Base-by-base conservation (phyloP, 2,888 invertebrate genomes). In the Orchesella flavescens region DNA sequence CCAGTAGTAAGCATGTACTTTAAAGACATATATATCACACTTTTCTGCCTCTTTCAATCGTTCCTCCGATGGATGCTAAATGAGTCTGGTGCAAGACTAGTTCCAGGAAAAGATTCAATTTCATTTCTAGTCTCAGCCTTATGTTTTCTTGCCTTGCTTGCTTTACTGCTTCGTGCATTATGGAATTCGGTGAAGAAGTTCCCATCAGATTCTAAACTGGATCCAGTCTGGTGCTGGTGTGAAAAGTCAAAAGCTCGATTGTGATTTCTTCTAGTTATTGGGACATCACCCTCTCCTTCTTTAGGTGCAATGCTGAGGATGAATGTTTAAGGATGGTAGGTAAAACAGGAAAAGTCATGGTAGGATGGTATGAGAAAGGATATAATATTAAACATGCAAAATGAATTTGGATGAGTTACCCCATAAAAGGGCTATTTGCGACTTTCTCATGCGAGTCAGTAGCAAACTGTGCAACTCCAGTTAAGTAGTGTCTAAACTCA, bases 401-500 rank as follows among this genome's bases (percentile, higher is more conserved):
- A 53, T 24, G n/a, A n/a, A n/a, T n/a, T n/a, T n/a, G n/a, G n/a
- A n/a, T n/a, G n/a, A n/a, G n/a, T 81, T 81, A 81, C 80, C 46
- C 49, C 59, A 74, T 68, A 59, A 74, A 81, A 5, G 72, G 19
- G 24, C 23, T 61, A n/a, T 21, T 63, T 19, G 66, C 46, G 17
- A 57, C 73, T 73, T 86, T 87, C 59, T 88, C 88, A 72, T 85
- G 81, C 19, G 34, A 34, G 34, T 88, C 88, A 49, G 81, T 84
- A 23, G 85, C 75, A 23, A 85, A 75, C 82, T 88, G 87, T 53
- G 88, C 86, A 7, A 87, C 84, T 1, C 78, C 84, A 43, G 82
- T 85, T 9, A 87, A 53, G 68, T 84, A 88, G 61, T 84, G 77
- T 17, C 80, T 78, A 76, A 87, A 87, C 68, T 88, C 88, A 61